Evolutionary conservation across 2,888 invertebrate species (phyloP), one percentile per base, ranked within the genome.

Genomic region (Malthinus seriepunctatus): DNA sequence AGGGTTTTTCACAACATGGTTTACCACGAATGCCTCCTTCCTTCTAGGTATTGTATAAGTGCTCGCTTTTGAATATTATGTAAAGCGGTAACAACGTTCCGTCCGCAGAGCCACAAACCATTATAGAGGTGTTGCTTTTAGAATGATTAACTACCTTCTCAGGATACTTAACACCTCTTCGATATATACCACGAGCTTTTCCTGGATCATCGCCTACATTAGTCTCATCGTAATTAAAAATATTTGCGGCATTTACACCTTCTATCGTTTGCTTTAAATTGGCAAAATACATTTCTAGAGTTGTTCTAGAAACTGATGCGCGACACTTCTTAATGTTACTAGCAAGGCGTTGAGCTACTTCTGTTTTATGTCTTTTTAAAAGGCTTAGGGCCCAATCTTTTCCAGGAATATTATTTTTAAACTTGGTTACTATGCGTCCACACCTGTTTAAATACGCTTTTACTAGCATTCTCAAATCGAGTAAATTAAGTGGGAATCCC

Each of bases 21-120:
- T 51, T 35, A 8, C 61, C 57, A 63, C 12, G 64, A 63, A 32
- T 66, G 49, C 63, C 68, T 32, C 71, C 69, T 59, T 65, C 62
- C 6, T 65, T 67, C 74, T 75, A 76, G 8, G 69, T 67, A 38
- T 66, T 60, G 64, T 67, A 71, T 15, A 77, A 33, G 37, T 35
- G 53, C 11, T 37, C 37, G 8, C 11, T 12, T 10, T 37, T 37
- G 12, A 9, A 37, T 35, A 37, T 38, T 12, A 38, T n/a, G n/a
- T 12, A 38, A 38, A n/a, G 37, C 11, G 37, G 37, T 12, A 38
- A 38, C 8, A 38, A 12, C 8, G 12, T 8, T 38, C 37, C 37
- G 32, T 37, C 51, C 33, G 71, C 71, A 56, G 61, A 62, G 8
- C 63, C 68, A 38, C 67, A 59, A 39, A 74, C 60, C 37, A 11